Percentiles rank a stretch among this genome's conserved stretches.
Conservation (phyloP, 2,888 invertebrate genomes). For the Drosophila borealis region DNA sequence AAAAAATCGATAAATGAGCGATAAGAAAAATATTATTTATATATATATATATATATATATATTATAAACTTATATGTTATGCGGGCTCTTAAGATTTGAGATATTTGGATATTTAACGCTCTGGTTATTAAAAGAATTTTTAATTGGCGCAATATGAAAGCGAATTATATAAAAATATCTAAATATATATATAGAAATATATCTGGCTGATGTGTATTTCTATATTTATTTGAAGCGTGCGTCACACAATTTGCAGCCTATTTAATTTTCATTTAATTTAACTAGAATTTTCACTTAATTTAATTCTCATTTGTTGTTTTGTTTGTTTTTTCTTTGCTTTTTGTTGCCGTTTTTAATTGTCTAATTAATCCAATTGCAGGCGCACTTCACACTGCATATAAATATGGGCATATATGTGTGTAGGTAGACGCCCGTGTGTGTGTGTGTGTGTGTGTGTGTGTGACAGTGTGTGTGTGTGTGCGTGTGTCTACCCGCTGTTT, state of each 20-base stretch:
- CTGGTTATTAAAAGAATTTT: constrained; percentile 41
- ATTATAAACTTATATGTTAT: constrained; percentile 1
- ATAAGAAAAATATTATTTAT: neutral
- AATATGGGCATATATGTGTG: constrained; percentile 5
- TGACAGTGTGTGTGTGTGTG: constrained; percentile 7
- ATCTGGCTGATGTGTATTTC: constrained; percentile 16
- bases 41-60: no score
- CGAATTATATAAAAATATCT: constrained; percentile 54
- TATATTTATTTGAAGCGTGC: constrained; percentile 44
- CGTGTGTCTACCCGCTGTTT: constrained; percentile 41
- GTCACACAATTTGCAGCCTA: constrained; percentile 46
- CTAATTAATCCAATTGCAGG: constrained; percentile 76
- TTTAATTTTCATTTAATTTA: constrained; percentile 13
- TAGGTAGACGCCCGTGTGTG: neutral
- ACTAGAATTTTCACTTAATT: constrained; percentile 26
- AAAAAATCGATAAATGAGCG: neutral
- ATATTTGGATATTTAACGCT: neutral
- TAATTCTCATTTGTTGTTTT: neutral
- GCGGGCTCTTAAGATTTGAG: constrained; percentile 9
- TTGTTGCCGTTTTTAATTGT: constrained; percentile 61
- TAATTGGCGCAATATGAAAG: constrained; percentile 50
- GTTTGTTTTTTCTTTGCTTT: constrained; percentile 10
- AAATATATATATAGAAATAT: constrained; percentile 9
- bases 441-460: constrained; percentile 1
- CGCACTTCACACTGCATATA: constrained; percentile 35